These are phyloP conservation scores for Neogobius melanostomus DNA, from an alignment of 2,113 vertebrate genomes.

Conservation along the genomic window DNA sequence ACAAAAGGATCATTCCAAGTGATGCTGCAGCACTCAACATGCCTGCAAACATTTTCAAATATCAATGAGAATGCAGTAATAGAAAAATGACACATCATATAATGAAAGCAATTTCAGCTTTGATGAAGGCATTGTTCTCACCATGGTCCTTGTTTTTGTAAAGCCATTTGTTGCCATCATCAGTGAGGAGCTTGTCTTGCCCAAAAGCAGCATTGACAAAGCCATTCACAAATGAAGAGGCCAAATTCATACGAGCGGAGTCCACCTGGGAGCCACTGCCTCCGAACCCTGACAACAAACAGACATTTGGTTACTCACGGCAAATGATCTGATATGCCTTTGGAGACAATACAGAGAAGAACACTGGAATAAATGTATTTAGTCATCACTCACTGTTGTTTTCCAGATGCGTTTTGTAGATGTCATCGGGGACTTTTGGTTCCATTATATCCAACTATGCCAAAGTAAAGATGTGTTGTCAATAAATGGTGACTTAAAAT, in stretches of 20 bases:
- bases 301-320: not conserved
- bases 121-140: conserved; percentile 54
- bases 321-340: not conserved
- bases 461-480: conserved; percentile 1
- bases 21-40: conserved; percentile 98
- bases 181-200: conserved; percentile 96
- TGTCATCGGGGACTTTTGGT: conserved; percentile 97
- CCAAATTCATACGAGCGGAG: conserved; percentile 97
- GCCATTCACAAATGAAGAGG: conserved; percentile 97
- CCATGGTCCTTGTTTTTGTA: conserved; percentile 99
- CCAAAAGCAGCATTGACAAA: conserved; percentile 98
- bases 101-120: not conserved
- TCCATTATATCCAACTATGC: conserved; percentile 97
- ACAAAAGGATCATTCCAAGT: conserved; percentile 92
- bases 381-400: conserved; percentile 87
- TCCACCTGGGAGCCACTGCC: conserved; percentile 97
- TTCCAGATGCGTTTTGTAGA: conserved; percentile 98
- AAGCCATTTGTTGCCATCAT: conserved; percentile 98
- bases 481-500: not conserved
- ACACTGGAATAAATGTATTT: not conserved
- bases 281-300: conserved; percentile 84
- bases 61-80: too few relatives aligned
- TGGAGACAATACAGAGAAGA: not conserved
- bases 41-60: conserved; percentile 69
- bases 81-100: too few relatives aligned